A percentile compares a stretch with the other conserved stretches of the same genome.
Conservation (phyloP, 2,888 invertebrate genomes). For the Diogma glabrata region DNA sequence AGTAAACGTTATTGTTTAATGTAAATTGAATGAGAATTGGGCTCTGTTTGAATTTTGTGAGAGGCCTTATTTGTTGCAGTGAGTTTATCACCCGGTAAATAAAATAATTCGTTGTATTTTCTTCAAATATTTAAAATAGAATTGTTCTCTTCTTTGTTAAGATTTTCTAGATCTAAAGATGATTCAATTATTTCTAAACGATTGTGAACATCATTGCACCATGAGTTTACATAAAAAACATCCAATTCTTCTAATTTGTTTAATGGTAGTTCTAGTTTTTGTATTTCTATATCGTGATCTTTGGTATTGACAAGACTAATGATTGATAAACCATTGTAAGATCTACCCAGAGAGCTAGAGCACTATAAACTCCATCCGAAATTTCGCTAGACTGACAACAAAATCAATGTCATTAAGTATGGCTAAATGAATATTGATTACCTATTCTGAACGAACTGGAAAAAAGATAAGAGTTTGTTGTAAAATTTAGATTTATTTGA, state of each 20-base stretch:
- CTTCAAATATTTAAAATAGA: not conserved
- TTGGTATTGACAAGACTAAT: not conserved
- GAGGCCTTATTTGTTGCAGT: no score
- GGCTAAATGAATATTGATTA: no score
- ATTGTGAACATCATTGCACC: not conserved
- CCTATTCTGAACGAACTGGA: no score
- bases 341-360: no score
- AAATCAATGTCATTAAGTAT: no score
- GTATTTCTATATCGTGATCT: not conserved
- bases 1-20: no score
- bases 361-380: no score
- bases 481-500: no score
- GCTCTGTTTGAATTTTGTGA: no score
- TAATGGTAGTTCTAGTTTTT: not conserved
- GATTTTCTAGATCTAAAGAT: not conserved
- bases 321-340: not conserved
- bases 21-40: no score
- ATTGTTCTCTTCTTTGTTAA: not conserved
- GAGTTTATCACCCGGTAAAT: not conserved
- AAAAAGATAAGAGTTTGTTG: no score
- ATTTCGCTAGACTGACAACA: no score
- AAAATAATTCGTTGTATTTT: not conserved
- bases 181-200: not conserved
- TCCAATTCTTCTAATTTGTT: constrained; percentile 1
- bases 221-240: not conserved